phyloP scores from a whole-genome alignment of 1,140 invertebrate genomes.

The Antheraea pernyi region DNA sequence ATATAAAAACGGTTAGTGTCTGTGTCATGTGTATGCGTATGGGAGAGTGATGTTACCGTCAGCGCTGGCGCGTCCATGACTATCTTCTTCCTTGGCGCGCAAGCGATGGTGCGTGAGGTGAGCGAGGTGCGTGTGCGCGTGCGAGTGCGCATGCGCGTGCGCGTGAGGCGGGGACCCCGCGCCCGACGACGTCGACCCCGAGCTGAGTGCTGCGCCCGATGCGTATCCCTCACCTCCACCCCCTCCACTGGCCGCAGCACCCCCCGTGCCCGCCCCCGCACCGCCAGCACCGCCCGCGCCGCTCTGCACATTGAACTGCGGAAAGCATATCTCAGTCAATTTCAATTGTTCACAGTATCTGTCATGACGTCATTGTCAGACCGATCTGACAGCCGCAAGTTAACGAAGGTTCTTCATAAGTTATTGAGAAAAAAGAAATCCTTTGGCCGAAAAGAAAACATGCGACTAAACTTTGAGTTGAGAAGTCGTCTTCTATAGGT shows the following conservation, averaged over 20 bases:
- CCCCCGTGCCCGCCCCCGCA: conserved; percentile 43
- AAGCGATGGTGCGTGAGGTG: conserved; percentile 57
- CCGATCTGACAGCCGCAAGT: no score
- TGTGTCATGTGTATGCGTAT: not conserved
- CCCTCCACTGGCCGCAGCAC: conserved; percentile 50
- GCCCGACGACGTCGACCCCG: conserved; percentile 58
- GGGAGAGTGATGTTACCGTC: conserved; percentile 52
- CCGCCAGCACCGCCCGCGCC: conserved; percentile 46
- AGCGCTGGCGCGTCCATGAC: conserved; percentile 79
- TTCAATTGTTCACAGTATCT: not conserved
- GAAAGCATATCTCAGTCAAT: not conserved
- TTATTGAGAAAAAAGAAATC: no score
- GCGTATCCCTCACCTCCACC: conserved; percentile 28
- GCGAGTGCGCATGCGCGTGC: conserved; percentile 38
- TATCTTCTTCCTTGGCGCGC: conserved; percentile 79
- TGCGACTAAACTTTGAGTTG: no score
- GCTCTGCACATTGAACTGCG: conserved; percentile 72
- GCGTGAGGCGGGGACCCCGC: conserved; percentile 60
- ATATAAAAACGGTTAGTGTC: no score
- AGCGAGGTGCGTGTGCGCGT: conserved; percentile 13
- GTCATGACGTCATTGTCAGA: no score
- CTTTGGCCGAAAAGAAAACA: no score
- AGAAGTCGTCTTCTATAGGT: no score
- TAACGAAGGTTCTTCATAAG: no score
- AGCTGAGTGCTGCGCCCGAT: conserved; percentile 46